phyloP scores from a whole-genome alignment of 2,797 vertebrate genomes.

The Columba guinea region DNA sequence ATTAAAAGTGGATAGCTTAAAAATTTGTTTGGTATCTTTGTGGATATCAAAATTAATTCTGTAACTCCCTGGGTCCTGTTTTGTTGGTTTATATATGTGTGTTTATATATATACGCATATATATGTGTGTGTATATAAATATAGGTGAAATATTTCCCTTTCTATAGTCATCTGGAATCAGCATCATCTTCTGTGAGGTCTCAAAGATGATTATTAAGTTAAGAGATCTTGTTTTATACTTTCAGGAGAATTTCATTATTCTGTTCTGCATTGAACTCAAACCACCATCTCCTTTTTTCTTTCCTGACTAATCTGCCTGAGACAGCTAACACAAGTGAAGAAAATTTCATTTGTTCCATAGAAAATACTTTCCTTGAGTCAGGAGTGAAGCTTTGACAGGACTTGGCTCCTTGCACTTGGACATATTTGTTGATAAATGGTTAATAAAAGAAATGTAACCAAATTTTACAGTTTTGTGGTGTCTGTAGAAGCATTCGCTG shows the following conservation, averaged over 20 bases:
- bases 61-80: neutral
- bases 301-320: neutral
- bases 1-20: conserved; percentile 1
- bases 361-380: neutral
- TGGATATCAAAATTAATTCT: conserved; percentile 26
- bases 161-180: neutral
- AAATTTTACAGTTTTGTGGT: neutral
- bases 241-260: neutral
- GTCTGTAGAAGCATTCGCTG: neutral
- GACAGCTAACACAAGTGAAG: neutral
- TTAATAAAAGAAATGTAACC: neutral
- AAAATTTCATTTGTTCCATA: neutral
- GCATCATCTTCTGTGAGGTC: neutral
- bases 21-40: conserved; percentile 30
- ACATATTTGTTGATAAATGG: neutral
- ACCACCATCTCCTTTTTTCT: neutral
- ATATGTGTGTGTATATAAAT: neutral
- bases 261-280: neutral
- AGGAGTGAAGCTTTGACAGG: neutral
- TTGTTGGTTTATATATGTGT: neutral
- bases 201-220: neutral
- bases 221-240: neutral
- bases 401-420: neutral
- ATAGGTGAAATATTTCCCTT: neutral
- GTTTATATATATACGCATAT: neutral